Base-by-base conservation (phyloP, 2,113 vertebrate species). In the Mormyrus lacerda region DNA sequence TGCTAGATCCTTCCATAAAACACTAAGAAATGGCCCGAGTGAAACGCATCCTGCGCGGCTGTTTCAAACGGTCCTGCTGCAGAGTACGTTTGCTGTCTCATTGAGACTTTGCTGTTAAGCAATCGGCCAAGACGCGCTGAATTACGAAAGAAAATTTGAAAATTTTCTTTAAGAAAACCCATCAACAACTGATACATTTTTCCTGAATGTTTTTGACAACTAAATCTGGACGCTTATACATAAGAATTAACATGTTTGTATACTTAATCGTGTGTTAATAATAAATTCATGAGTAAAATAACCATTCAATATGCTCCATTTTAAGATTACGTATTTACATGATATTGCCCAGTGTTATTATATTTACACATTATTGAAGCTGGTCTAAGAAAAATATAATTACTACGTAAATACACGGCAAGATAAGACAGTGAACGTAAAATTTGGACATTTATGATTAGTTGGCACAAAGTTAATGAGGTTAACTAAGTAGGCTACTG, bases 1-100 rank as follows among this genome's bases (percentile, higher is more conserved):
- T 94, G 94, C 94, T 95, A 95, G 95, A 96, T 95, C 93, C 69
- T 45, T 93, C 47, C 35, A 85, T 82, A 87, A 89, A 85, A 88
- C 42, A 35, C 50, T 65, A 50, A 47, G 39, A 58, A 58, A 51
- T 47, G 15, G 39, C 39, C 42, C 44, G 21, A 93, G 93, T 86
- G 61, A 95, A 95, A 96, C 94, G 94, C 93, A 44, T 39, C 53
- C 24, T 13, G 42, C 15, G 6, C 31, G 8, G 19, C 79, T 83
- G 11, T 83, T 61, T n/a, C n/a, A n/a, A 7, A 82, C 76, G 5
- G 35, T 44, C 76, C 76, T 21, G 13, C 9, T 39, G 3, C 17
- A 17, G 73, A 79, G 73, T 11, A 39, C 2, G 42, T 44, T 42
- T 82, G 39, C 39, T 27, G 61, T 69, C 35, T 44, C 35, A 47